phyloP scores from a whole-genome alignment of 2,113 vertebrate species.

The Pseudolaguvia tuberculata region DNA sequence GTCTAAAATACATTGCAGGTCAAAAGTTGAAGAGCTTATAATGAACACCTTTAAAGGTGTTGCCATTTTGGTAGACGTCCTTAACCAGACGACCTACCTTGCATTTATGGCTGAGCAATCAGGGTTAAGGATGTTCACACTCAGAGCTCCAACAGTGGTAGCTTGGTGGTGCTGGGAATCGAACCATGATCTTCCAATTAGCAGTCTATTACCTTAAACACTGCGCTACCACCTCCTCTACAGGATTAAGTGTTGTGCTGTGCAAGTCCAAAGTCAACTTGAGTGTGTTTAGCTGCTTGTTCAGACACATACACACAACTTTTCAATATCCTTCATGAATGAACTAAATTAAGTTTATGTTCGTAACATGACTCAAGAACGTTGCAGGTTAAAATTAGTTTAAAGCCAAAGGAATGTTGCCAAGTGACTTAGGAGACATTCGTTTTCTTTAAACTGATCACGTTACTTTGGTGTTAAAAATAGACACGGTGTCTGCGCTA shows the following conservation, averaged over 20 bases:
- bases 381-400: neutral
- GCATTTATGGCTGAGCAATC: too few relatives aligned
- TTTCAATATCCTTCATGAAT: neutral
- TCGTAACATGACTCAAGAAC: neutral
- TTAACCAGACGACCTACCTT: too few relatives aligned
- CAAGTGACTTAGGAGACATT: neutral
- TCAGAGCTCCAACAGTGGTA: too few relatives aligned
- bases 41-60: neutral
- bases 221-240: neutral
- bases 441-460: too few relatives aligned
- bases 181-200: too few relatives aligned
- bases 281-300: neutral
- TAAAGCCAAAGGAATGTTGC: neutral
- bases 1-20: constrained; percentile 10
- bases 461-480: neutral
- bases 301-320: neutral
- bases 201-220: too few relatives aligned
- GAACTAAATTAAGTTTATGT: neutral
- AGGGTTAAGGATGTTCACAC: too few relatives aligned
- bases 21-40: neutral
- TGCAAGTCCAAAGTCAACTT: too few relatives aligned
- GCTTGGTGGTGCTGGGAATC: too few relatives aligned
- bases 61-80: too few relatives aligned
- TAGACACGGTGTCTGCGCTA: neutral
- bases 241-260: neutral